Evolutionary conservation across 2,113 vertebrate species (phyloP).

Genomic region (Nerophis ophidion): DNA sequence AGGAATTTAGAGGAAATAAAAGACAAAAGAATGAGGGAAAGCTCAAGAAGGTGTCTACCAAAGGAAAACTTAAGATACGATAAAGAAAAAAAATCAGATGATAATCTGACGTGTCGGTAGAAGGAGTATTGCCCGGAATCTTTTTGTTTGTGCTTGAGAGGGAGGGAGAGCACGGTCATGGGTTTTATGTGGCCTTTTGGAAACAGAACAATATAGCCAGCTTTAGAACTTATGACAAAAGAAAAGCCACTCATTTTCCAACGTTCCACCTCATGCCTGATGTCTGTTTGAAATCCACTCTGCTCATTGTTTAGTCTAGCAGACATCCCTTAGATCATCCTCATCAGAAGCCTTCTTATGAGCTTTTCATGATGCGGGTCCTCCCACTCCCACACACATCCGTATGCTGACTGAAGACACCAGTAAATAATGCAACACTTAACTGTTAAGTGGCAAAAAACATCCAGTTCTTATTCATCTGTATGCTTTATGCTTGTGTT

Average conservation of each 20-base stretch:
- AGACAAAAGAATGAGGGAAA: constrained; percentile 44
- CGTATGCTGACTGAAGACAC: constrained; percentile 3
- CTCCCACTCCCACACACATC: constrained; percentile 16
- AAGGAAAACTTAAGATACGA: constrained; percentile 28
- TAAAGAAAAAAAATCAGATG: constrained; percentile 29
- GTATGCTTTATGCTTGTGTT: constrained; percentile 1
- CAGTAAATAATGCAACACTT: too few species aligned
- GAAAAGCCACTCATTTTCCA: constrained; percentile 46
- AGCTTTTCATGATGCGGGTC: constrained; percentile 38
- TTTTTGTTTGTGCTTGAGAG: constrained; percentile 60
- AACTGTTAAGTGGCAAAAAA: neutral
- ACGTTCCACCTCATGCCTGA: constrained; percentile 38
- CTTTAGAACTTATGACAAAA: constrained; percentile 51
- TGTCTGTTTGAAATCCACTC: constrained; percentile 58
- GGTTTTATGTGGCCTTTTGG: constrained; percentile 67
- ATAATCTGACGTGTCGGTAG: constrained; percentile 17
- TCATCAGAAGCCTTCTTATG: constrained; percentile 43
- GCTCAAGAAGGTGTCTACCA: constrained; percentile 30
- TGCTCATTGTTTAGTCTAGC: constrained; percentile 70
- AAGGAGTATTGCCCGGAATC: constrained; percentile 32
- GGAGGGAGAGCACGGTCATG: constrained; percentile 53
- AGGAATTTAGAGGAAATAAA: constrained; percentile 53
- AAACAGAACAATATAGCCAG: constrained; percentile 64
- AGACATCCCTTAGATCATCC: constrained; percentile 61
- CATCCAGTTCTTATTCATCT: neutral